phyloP scores from a whole-genome alignment of 2,113 vertebrate species.

The Corvus cornix region DNA sequence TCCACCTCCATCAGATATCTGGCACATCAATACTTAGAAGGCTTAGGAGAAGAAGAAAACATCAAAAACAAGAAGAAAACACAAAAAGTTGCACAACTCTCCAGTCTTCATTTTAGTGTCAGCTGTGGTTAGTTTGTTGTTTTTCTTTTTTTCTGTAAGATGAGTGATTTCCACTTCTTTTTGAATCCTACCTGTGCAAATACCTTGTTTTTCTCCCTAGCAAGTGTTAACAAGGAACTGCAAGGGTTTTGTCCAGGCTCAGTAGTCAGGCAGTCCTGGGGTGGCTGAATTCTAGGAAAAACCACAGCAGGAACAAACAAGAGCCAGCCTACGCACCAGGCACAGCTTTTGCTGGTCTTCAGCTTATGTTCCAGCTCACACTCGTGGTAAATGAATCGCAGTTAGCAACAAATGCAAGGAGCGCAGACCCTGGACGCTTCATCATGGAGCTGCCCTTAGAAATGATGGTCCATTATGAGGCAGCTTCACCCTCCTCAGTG shows the following conservation, averaged over 20 bases:
- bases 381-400: neutral
- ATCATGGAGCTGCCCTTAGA: neutral
- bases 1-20: neutral
- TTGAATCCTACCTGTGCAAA: neutral
- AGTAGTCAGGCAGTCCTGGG: neutral
- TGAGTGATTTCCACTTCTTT: neutral
- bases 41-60: slow-evolving; percentile 1
- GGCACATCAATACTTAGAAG: neutral
- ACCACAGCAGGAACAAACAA: neutral
- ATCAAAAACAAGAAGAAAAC: neutral
- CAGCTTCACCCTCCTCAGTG: neutral
- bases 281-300: slow-evolving; percentile 33
- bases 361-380: neutral
- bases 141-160: neutral
- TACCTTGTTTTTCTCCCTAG: neutral
- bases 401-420: neutral
- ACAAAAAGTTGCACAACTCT: neutral
- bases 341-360: neutral
- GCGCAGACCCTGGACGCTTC: neutral
- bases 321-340: neutral
- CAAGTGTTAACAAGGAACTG: neutral
- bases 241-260: neutral
- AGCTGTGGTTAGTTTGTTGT: neutral
- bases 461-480: neutral
- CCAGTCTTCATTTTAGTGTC: neutral